Base-by-base conservation (phyloP, 2,797 vertebrate genomes). In the Enteromius anoplus region DNA sequence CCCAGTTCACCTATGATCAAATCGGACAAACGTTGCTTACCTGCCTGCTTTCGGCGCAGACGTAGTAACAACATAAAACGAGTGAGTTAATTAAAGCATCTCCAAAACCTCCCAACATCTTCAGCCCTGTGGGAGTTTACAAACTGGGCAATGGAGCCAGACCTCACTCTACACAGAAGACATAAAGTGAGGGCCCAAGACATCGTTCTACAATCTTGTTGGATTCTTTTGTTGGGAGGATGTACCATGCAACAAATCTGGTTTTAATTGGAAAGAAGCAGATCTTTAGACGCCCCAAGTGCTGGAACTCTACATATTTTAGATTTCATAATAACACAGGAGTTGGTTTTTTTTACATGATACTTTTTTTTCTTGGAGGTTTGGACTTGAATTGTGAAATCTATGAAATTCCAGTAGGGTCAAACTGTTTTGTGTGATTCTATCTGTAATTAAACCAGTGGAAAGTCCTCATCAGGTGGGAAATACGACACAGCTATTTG, bases 1-100 rank as follows among this genome's bases (percentile, higher is more conserved):
- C 60, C 91, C 78, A 1, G 79, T 64, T 90, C 91, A 0, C 92
- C 92, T 0, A 76, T 78, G 11, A 40, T 49, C 78, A 92, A 86
- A 84, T 82, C 88, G 0, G 93, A 94, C 66, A 95, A 77, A 87
- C 93, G 86, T 23, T 94, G 92, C 26, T 32, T 91, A 60, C 90
- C 90, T 0, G 85, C 89, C 81, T 92, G 91, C 72, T 85, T 93
- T 29, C 91, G 92, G 19, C 91, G 88, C 80, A 93, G 93, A 83
- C 92, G 93, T 73, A 89, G 60, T 71, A 85, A 58, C 66, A 89
- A 85, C 49, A 75, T 93, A 14, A 95, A 94, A 82, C 91, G 90
- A 26, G 88, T 91, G 10, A 85, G 92, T 86, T 95, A 92, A 37
- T 5, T 21, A 0, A 0, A 4, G 60, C 5, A 0, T 47, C 80